Conservation (phyloP, 2,113 vertebrate species). For the Arizona elegans region DNA sequence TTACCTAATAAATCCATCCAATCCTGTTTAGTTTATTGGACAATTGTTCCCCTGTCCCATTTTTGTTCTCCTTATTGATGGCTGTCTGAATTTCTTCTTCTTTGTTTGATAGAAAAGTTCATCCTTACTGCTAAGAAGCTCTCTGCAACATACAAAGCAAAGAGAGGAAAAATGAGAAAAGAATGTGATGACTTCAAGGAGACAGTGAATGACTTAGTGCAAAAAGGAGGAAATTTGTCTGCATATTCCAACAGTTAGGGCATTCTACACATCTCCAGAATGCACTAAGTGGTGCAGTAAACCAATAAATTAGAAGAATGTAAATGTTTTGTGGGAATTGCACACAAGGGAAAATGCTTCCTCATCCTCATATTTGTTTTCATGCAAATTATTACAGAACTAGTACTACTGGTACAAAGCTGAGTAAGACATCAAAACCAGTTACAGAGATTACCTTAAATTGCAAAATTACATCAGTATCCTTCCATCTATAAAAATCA, state of each 20-base stretch:
- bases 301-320: conserved; percentile 87
- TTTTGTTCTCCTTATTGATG: not conserved
- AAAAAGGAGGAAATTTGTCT: conserved; percentile 77
- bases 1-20: not conserved
- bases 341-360: conserved; percentile 78
- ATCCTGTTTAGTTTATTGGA: not conserved
- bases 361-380: conserved; percentile 81
- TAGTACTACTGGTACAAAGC: conserved; percentile 67
- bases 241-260: conserved; percentile 76
- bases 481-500: conserved; percentile 50
- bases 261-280: conserved; percentile 77
- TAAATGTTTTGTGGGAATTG: conserved; percentile 83
- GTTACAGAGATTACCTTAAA: conserved; percentile 65
- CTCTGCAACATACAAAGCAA: conserved; percentile 9
- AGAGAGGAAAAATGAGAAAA: conserved; percentile 57
- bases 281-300: conserved; percentile 82
- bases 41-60: not conserved
- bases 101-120: not conserved
- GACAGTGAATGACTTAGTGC: conserved; percentile 71
- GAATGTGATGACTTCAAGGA: conserved; percentile 66
- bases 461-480: conserved; percentile 54
- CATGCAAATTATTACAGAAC: conserved; percentile 82
- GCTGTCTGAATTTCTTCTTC: not conserved
- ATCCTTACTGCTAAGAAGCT: not conserved
- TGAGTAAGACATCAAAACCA: conserved; percentile 76